Percentiles rank a stretch among this genome's conserved stretches.
Conservation (phyloP, 2,888 invertebrate genomes). For the Ceratothoa steindachneri region DNA sequence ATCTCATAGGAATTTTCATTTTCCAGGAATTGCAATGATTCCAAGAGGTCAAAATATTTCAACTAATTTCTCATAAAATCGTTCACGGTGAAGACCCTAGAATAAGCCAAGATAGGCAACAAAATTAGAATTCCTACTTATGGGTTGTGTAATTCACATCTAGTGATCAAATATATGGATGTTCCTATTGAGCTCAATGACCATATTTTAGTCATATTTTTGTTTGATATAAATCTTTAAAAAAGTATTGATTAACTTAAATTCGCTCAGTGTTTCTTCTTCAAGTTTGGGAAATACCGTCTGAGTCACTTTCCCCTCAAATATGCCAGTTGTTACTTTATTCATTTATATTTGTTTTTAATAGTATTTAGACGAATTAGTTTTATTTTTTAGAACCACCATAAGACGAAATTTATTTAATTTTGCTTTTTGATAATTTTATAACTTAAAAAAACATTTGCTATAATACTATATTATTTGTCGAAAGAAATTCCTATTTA, state of each 20-base stretch:
- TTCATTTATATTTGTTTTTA: neutral
- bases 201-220: neutral
- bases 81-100: neutral
- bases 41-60: neutral
- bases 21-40: neutral
- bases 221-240: neutral
- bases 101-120: neutral
- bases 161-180: neutral
- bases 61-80: neutral
- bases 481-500: too few relatives aligned
- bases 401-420: too few relatives aligned
- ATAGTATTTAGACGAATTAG: neutral
- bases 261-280: neutral
- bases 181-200: neutral
- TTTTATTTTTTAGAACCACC: too few relatives aligned
- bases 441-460: too few relatives aligned
- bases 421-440: too few relatives aligned
- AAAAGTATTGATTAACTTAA: neutral
- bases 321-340: neutral
- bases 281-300: neutral
- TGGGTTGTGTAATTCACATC: neutral
- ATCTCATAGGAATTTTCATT: neutral
- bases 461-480: too few relatives aligned
- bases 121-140: neutral
- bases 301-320: neutral